Evolutionary conservation across 1,140 invertebrate species (phyloP), one percentile per base, ranked within the genome.

Genomic region (Argopecten irradians): DNA sequence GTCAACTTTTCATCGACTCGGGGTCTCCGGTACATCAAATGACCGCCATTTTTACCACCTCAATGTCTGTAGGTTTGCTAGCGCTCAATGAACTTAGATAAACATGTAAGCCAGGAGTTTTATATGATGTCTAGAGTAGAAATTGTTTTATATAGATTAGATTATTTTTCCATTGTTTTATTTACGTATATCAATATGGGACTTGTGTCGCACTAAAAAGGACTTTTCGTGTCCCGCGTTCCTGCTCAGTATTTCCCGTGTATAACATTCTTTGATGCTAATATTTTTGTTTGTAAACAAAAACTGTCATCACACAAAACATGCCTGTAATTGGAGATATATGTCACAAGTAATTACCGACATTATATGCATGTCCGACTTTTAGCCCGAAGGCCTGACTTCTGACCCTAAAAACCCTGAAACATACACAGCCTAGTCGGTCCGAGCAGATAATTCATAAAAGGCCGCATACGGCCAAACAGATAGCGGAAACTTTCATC

Each of bases 251-350:
- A 71, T 71, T 71, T 71, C 55, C 55, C 28, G 55, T 71, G 3
- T 46, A n/a, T 28, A 71, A 71, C 55, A 71, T 71, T 71, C 55
- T 71, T 71, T 71, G 55, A 71, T 71, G n/a, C 22, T 71, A 71
- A 28, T 71, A 28, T 28, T 71, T 71, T 71, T 55, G 43, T 55
- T 55, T 71, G 55, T 71, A 71, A 71, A 71, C 55, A 71, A 71
- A 46, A n/a, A 11, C 55, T 71, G 55, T 71, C 55, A 71, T 28
- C 55, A 71, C 13, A 28, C 55, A 0, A n/a, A 28, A 71, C 55
- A 71, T 71, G 22, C 5, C n/a, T n/a, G 16, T 71, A 71, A 71
- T 71, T 71, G 55, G 55, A 71, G 55, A 71, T 28, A 28, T 71
- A 71, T 71, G 55, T 71, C 55, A n/a, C 0, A 0, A n/a, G 5